Conservation (phyloP, 2,113 vertebrate genomes). For the Mionectes macconnelli region DNA sequence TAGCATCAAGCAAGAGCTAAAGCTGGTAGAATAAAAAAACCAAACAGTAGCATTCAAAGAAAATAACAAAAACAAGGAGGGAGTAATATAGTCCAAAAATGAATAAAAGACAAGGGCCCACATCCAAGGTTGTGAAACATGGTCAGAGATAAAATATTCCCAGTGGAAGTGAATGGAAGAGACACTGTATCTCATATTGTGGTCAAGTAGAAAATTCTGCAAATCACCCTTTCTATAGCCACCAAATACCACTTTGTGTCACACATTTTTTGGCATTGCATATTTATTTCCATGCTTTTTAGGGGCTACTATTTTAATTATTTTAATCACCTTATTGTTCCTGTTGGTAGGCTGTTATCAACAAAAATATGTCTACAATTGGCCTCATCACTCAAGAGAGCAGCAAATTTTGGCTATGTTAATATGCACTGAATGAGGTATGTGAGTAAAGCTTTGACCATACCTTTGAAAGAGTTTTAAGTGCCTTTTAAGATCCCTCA, state of each 20-base stretch:
- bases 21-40: constrained; percentile 28
- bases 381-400: neutral
- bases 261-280: neutral
- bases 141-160: constrained; percentile 39
- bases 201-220: neutral
- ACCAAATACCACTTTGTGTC: neutral
- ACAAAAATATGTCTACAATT: neutral
- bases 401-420: neutral
- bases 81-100: constrained; percentile 12
- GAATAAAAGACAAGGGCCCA: constrained; percentile 3
- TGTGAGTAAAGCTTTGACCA: neutral
- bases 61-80: neutral
- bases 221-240: neutral
- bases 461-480: neutral
- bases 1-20: neutral
- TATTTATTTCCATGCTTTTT: neutral
- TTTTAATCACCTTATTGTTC: neutral
- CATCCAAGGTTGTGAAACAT: constrained; percentile 40
- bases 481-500: neutral
- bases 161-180: neutral
- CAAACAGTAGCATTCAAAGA: neutral
- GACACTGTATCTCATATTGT: neutral
- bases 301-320: neutral
- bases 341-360: neutral
- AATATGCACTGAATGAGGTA: neutral